Conservation (phyloP, 1,140 invertebrate genomes). For the Drosophila mauritiana region DNA sequence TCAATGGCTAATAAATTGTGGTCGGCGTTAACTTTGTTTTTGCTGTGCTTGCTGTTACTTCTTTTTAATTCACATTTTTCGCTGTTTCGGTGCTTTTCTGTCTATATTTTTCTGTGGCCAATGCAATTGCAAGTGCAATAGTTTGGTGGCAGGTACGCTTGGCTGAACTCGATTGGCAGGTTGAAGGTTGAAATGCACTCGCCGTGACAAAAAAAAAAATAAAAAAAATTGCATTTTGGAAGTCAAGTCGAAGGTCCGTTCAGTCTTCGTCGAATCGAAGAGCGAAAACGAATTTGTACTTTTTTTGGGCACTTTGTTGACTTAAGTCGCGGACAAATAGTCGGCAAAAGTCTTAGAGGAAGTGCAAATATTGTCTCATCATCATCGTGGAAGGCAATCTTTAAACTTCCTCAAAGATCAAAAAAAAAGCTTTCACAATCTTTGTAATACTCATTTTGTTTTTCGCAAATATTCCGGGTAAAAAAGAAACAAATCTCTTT, state of each 20-base stretch:
- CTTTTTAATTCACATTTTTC: constrained; percentile 7
- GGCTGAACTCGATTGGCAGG: constrained; percentile 57
- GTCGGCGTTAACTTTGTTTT: constrained; percentile 38
- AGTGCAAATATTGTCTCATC: constrained; percentile 67
- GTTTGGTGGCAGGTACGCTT: constrained; percentile 42
- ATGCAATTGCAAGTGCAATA: constrained; percentile 16
- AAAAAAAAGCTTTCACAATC: constrained; percentile 57
- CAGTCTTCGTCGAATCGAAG: background rate
- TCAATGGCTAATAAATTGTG: constrained; percentile 72
- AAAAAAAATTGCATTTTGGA: constrained; percentile 14
- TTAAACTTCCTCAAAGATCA: constrained; percentile 63
- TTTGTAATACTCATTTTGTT: constrained; percentile 8
- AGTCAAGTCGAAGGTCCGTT: constrained; percentile 36
- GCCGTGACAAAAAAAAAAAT: constrained; percentile 16
- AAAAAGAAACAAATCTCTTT: constrained; percentile 2
- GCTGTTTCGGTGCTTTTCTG: background rate
- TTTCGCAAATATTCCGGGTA: constrained; percentile 41
- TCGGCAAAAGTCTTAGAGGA: constrained; percentile 62
- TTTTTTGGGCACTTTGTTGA: constrained; percentile 26
- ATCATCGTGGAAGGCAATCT: constrained; percentile 21
- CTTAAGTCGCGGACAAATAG: constrained; percentile 20
- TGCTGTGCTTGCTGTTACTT: background rate
- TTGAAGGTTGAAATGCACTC: constrained; percentile 52
- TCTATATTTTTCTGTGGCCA: background rate
- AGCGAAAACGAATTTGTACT: constrained; percentile 5